Conservation (phyloP, 2,113 vertebrate genomes). For the Saimiri boliviensis region DNA sequence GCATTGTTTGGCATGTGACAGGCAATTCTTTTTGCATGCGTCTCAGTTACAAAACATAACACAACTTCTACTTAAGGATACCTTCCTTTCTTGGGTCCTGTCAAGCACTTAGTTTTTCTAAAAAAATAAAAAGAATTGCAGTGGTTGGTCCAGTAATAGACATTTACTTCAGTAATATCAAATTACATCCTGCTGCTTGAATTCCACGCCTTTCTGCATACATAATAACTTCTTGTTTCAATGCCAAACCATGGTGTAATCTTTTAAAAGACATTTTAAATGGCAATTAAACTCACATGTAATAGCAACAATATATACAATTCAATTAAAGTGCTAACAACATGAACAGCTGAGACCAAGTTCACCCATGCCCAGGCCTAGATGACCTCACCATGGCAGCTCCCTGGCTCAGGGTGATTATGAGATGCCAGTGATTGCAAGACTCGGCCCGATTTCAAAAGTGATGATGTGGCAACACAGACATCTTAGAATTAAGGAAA, state of each 20-base stretch:
- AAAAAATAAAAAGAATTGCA: not conserved
- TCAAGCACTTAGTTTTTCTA: not conserved
- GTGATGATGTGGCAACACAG: not conserved
- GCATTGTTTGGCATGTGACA: not conserved
- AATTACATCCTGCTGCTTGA: conserved; percentile 55
- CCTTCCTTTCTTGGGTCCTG: not conserved
- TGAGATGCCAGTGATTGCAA: not conserved
- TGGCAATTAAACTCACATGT: conserved; percentile 71
- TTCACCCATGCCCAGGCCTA: not conserved
- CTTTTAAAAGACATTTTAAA: conserved; percentile 71
- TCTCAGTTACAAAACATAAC: conserved; percentile 27
- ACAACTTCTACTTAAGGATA: not conserved
- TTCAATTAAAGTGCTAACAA: conserved; percentile 58
- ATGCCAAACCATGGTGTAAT: conserved; percentile 62
- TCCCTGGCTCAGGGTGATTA: not conserved
- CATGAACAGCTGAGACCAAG: conserved; percentile 49
- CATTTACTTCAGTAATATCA: conserved; percentile 39
- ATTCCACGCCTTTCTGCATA: conserved; percentile 39
- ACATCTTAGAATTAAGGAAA: not conserved
- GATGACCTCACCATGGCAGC: not conserved
- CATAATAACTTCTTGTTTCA: conserved; percentile 63
- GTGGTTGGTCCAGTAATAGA: not conserved
- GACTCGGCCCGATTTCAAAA: not conserved
- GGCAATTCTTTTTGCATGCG: not conserved
- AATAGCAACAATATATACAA: conserved; percentile 58